These are phyloP conservation scores for Excalfactoria chinensis DNA, from an alignment of 2,113 vertebrate genomes.

Conservation along the genomic window DNA sequence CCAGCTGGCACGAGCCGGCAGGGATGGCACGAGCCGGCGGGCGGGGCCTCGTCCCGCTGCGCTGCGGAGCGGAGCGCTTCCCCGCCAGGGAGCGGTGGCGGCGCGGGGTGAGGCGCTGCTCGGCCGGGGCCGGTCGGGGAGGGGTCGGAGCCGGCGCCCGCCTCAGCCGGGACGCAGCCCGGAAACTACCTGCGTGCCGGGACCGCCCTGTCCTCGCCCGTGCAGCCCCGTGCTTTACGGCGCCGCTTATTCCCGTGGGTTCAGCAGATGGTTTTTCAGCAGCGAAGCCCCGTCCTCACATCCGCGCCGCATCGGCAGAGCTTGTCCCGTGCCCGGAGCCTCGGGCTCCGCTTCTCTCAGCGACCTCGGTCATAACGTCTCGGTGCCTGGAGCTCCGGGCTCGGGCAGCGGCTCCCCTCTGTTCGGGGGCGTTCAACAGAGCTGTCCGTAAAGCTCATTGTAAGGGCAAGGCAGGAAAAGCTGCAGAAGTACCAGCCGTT, in stretches of 20 bases:
- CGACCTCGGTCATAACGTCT: accelerated
- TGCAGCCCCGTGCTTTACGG: background rate
- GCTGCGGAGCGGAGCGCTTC: background rate
- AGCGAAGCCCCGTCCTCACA: too few relatives aligned
- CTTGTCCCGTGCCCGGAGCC: background rate
- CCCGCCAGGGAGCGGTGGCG: background rate
- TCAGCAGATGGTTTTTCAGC: too few relatives aligned
- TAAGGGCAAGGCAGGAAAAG: background rate
- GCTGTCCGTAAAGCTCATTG: background rate
- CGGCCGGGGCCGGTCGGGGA: background rate
- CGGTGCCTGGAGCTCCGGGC: background rate
- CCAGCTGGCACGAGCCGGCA: too few relatives aligned
- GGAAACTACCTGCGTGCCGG: background rate
- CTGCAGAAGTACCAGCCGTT: background rate
- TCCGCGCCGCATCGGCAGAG: background rate
- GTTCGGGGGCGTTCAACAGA: background rate
- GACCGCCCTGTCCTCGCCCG: background rate
- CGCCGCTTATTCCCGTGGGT: background rate
- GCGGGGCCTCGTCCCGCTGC: too few relatives aligned
- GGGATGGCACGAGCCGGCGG: too few relatives aligned
- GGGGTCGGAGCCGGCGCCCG: too few relatives aligned
- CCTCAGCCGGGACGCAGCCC: too few relatives aligned
- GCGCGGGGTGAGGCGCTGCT: background rate
- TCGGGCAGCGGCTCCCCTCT: background rate
- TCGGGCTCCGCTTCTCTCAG: background rate